Evolutionary conservation across 2,888 invertebrate genomes (phyloP).

Genomic region (Noctua janthe): DNA sequence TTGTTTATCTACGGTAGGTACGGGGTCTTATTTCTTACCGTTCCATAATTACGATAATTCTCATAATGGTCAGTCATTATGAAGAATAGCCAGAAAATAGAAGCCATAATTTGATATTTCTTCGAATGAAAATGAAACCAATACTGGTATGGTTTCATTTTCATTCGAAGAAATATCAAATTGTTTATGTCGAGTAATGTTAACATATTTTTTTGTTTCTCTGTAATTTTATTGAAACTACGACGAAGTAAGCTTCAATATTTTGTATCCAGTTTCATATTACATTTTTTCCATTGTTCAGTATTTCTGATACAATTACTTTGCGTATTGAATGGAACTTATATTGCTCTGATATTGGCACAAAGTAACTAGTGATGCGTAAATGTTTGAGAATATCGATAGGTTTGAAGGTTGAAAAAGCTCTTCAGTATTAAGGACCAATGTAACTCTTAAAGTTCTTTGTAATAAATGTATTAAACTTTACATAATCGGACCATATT

Average conservation of each 20-base stretch:
- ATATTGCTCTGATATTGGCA: conserved; percentile 17
- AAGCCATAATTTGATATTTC: too few relatives aligned
- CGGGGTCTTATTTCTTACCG: conserved; percentile 10
- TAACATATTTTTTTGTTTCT: conserved; percentile 11
- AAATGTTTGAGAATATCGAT: background rate
- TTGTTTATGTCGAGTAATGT: background rate
- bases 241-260: background rate
- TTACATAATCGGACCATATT: background rate
- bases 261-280: conserved; percentile 1
- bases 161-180: background rate
- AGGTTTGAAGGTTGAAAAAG: background rate
- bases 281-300: conserved; percentile 29
- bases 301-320: conserved; percentile 23
- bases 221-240: conserved; percentile 20
- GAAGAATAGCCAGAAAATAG: background rate
- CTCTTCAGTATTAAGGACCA: background rate
- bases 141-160: background rate
- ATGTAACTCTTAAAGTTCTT: background rate
- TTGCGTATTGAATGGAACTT: conserved; percentile 9
- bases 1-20: background rate
- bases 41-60: conserved; percentile 1
- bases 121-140: too few relatives aligned
- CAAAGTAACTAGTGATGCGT: conserved; percentile 10
- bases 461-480: background rate
- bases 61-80: background rate